Base-by-base conservation (phyloP, 1,140 invertebrate species). In the Rhynchophorus ferrugineus region DNA sequence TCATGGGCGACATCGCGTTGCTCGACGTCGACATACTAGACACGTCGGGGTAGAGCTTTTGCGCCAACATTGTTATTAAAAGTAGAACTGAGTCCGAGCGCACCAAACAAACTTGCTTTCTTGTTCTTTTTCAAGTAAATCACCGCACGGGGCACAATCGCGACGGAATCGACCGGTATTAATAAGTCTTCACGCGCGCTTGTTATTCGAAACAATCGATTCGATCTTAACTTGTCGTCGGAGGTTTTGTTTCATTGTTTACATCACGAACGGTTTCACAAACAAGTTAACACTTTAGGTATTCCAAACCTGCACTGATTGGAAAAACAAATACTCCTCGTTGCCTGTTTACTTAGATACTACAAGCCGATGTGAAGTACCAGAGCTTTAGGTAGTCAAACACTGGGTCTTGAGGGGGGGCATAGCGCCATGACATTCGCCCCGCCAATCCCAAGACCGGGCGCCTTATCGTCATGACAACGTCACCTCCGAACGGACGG, bases 1-100 rank as follows among this genome's bases (percentile, higher is more conserved):
- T 79, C 73, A 86, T 75, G 42, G 76, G 75, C 50, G 78, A 75
- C 75, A 82, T 68, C 21, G 56, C 65, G 52, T 61, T 67, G 42
- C 49, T 54, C 49, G 55, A 59, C 39, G 54, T 63, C 49, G 55
- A 61, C 60, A 59, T 72, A 41, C 69, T 67, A 54, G 69, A 67
- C 57, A 73, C 65, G 62, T 75, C 74, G 44, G 71, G 62, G 55
- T 76, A 76, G 34, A 75, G 61, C 60, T 76, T 76, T 61, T 76
- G 75, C 62, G 68, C 55, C 18, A 69, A 52, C 68, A 70, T 69
- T 54, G 45, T 61, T 20, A 29, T 3, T n/a, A 18, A n/a, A n/a
- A n/a, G n/a, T n/a, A n/a, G n/a, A n/a, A n/a, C n/a, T n/a, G n/a
- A n/a, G n/a, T n/a, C n/a, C n/a, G n/a, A n/a, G n/a, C n/a, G n/a